These are phyloP conservation scores for Alca torda DNA, from an alignment of 2,797 vertebrate species.

Conservation along the genomic window DNA sequence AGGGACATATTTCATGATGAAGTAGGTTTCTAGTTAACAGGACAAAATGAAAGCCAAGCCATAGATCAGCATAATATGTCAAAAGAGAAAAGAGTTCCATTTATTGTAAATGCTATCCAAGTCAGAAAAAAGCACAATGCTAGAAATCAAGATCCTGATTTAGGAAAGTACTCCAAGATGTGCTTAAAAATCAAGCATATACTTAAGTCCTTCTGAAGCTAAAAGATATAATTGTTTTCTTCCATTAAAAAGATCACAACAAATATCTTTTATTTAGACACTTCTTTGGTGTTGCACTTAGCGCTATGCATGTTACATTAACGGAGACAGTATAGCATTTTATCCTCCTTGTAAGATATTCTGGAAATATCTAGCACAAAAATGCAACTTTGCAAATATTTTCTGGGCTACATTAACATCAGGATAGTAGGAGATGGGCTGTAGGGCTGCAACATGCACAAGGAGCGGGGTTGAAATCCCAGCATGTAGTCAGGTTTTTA, in stretches of 20 bases:
- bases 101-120: slow-evolving; percentile 69
- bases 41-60: slow-evolving; percentile 75
- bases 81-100: slow-evolving; percentile 68
- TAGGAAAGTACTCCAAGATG: not conserved
- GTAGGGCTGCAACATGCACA: not conserved
- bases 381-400: not conserved
- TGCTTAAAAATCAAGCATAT: not conserved
- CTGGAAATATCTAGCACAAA: not conserved
- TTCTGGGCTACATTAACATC: not conserved
- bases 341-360: not conserved
- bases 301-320: rapidly evolving
- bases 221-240: not conserved
- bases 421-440: not conserved
- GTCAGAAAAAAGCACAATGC: slow-evolving; percentile 39
- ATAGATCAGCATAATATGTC: slow-evolving; percentile 75
- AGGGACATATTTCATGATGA: slow-evolving; percentile 76
- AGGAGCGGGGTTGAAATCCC: not conserved
- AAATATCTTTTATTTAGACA: not conserved
- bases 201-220: not conserved
- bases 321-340: not conserved
- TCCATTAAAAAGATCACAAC: not conserved
- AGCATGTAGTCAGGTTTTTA: not conserved
- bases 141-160: slow-evolving; percentile 40
- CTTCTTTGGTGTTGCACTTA: not conserved
- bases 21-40: slow-evolving; percentile 79